These are phyloP conservation scores for Pseudeuparius sepicola DNA, from an alignment of 2,888 invertebrate genomes.

Conservation along the genomic window DNA sequence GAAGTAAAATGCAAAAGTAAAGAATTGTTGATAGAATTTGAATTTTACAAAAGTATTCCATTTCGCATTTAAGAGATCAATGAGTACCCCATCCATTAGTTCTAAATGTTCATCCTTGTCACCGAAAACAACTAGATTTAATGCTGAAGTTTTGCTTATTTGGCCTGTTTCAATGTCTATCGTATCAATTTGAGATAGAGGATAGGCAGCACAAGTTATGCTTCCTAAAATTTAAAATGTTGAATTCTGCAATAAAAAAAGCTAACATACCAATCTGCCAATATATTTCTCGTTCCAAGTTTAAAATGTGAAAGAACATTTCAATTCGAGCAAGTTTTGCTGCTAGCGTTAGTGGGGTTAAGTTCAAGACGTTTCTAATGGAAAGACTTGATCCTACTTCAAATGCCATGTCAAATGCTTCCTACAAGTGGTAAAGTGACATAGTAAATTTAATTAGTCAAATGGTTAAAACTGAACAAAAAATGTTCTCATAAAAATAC, in stretches of 20 bases:
- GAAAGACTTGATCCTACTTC: conserved; percentile 86
- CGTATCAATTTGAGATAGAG: conserved; percentile 88
- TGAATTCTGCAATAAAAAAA: background rate
- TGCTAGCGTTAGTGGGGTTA: conserved; percentile 88
- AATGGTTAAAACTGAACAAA: too few species aligned
- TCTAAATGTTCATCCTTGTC: conserved; percentile 92
- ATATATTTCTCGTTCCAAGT: conserved; percentile 91
- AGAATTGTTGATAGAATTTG: conserved; percentile 88
- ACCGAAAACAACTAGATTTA: conserved; percentile 94
- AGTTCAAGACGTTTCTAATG: conserved; percentile 71
- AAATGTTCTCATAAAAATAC: too few species aligned
- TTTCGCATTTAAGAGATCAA: conserved; percentile 89
- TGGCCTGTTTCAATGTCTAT: conserved; percentile 84
- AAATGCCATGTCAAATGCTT: conserved; percentile 89
- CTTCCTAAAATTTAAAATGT: conserved; percentile 44
- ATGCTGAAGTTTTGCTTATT: conserved; percentile 90
- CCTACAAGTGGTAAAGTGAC: conserved; percentile 43
- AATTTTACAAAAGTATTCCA: conserved; percentile 96
- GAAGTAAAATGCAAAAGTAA: conserved; percentile 85
- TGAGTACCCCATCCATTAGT: conserved; percentile 86
- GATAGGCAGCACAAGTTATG: conserved; percentile 95
- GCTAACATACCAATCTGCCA: conserved; percentile 76
- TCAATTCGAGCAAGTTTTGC: conserved; percentile 89
- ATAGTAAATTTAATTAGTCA: background rate
- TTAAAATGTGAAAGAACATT: conserved; percentile 95